A percentile compares a stretch with the other conserved stretches of the same genome.
phyloP scores from a whole-genome alignment of 2,113 vertebrate species.

The Eudyptes chrysolophus region DNA sequence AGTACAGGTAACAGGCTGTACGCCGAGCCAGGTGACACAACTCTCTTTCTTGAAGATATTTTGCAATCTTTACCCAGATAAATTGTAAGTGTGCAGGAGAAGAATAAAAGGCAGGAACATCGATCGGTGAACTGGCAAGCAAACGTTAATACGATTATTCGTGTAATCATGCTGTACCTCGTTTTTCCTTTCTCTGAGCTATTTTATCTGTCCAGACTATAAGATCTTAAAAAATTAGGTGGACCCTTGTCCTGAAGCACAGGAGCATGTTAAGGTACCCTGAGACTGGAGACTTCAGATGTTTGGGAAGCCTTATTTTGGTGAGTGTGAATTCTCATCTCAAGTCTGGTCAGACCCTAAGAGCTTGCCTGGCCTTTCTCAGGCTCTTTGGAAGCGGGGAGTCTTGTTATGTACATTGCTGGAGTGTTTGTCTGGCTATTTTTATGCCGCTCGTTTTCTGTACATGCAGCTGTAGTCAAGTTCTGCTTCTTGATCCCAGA shows the following conservation, averaged over 20 bases:
- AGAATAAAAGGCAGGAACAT: background rate
- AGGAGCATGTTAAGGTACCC: background rate
- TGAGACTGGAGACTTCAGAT: background rate
- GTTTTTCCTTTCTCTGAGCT: background rate
- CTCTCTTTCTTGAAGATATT: background rate
- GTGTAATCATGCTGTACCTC: background rate
- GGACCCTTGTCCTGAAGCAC: background rate
- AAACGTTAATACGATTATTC: background rate
- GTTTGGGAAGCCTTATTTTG: background rate
- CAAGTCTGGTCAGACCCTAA: background rate
- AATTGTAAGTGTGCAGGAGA: background rate
- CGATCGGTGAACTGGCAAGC: background rate
- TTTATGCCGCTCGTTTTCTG: background rate
- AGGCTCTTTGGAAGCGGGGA: background rate
- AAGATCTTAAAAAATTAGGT: background rate
- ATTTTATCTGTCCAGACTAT: background rate
- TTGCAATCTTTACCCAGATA: background rate
- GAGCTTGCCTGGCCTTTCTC: slow-evolving; percentile 31
- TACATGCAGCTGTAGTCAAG: slow-evolving; percentile 1
- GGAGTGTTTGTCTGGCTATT: slow-evolving; percentile 43
- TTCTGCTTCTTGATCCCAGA: background rate
- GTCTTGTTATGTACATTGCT: background rate
- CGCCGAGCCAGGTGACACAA: background rate
- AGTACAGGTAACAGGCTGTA: no score
- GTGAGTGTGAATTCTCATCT: background rate